Evolutionary conservation across 2,888 invertebrate species (phyloP), one percentile per base, ranked within the genome.

Genomic region (Cantharis rufa): DNA sequence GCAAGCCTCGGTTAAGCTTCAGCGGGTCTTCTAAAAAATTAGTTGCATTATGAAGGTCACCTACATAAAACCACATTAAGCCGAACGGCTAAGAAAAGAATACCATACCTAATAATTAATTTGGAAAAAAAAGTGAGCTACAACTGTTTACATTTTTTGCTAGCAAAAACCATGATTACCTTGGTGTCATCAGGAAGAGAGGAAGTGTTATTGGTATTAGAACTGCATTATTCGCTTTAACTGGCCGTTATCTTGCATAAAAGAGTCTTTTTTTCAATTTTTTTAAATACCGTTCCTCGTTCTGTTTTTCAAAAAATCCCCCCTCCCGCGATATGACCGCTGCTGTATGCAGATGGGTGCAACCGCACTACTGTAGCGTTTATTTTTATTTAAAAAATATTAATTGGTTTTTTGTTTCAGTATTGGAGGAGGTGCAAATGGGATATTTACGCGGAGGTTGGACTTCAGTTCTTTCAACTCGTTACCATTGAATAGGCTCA

Each of bases 391-490:
- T 24, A 0, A 1, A 24, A 24, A 63, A 66, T 21, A 16, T 10
- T 66, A 66, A 66, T n/a, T 9, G 7, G 21, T 66, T 64, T 64
- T 66, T 87, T 83, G 84, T 92, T 91, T 24, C 92, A 96, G 96
- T 87, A 93, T 95, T 86, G 95, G 94, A 82, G 95, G 95, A 85
- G 95, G 95, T 81, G 95, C 96, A 81, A 96, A 95, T 87, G 96
- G 96, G 77, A 97, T 98, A 84, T 99, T 99, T 90, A 94, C 95
- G 64, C 93, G 97, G 85, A 94, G 99, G 83, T 91, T 94, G 88
- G 98, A 98, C 90, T 97, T 98, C 91, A 96, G 97, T 85, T 96
- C 96, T 73, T 97, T 98, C 92, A 96, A 97, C 89, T 92, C 94
- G 83, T 92, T 99, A 86, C 98, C 98, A 83, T 94, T 94, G 89